Percentiles rank a stretch among this genome's conserved stretches.
Evolutionary conservation across 2,888 invertebrate species (phyloP).

Genomic region (Drosophila pseudotalamancana): DNA sequence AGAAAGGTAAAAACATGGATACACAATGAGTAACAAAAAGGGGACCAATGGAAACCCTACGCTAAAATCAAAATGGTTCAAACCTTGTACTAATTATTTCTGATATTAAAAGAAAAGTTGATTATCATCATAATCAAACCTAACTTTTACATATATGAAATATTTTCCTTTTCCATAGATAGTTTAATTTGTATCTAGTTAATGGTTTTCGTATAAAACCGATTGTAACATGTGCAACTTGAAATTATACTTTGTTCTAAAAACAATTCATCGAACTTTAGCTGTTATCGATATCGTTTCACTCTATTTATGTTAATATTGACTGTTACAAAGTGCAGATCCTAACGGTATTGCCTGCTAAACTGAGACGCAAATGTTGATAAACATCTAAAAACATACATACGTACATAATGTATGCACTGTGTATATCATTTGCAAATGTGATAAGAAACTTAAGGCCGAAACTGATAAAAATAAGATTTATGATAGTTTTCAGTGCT

Average conservation of each 20-base stretch:
- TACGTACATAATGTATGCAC: slow-evolving; percentile 33
- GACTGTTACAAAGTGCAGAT: slow-evolving; percentile 12
- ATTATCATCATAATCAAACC: too few species aligned
- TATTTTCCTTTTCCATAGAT: background rate
- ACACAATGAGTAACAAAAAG: background rate
- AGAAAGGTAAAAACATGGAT: background rate
- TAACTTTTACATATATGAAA: too few species aligned
- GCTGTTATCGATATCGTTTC: slow-evolving; percentile 29
- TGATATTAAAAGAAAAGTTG: too few species aligned
- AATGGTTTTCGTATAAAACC: too few species aligned
- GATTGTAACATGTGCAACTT: too few species aligned
- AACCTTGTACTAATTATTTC: background rate
- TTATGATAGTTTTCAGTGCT: slow-evolving; percentile 60
- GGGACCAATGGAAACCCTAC: slow-evolving; percentile 7
- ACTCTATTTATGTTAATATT: slow-evolving; percentile 9
- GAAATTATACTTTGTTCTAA: background rate
- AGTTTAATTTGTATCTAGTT: too few species aligned
- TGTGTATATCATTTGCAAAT: slow-evolving; percentile 60
- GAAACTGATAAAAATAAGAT: slow-evolving; percentile 67
- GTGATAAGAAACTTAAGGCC: slow-evolving; percentile 52
- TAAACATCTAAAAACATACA: background rate
- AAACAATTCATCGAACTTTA: slow-evolving; percentile 8
- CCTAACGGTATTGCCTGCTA: slow-evolving; percentile 12
- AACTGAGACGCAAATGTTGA: slow-evolving; percentile 55
- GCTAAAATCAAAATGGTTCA: background rate